phyloP scores from a whole-genome alignment of 2,113 vertebrate genomes.

The Lophius piscatorius region DNA sequence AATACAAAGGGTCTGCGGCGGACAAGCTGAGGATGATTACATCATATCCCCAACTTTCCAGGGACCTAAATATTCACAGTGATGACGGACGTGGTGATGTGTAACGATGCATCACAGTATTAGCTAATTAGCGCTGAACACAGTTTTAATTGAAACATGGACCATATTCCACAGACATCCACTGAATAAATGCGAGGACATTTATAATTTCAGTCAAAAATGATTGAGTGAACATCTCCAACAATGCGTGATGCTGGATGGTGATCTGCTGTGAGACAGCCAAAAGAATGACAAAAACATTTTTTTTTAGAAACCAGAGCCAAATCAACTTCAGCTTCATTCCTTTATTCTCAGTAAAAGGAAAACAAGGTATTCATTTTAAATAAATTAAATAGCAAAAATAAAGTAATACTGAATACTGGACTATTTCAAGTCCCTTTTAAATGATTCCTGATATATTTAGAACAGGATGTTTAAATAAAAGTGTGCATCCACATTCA shows the following conservation, averaged over 20 bases:
- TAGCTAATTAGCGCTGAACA: too few species aligned
- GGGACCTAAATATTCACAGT: too few species aligned
- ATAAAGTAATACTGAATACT: constrained; percentile 45
- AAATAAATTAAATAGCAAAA: constrained; percentile 65
- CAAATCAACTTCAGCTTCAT: constrained; percentile 13
- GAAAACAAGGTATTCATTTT: constrained; percentile 45
- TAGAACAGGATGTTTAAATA: constrained; percentile 12
- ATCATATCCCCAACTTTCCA: too few species aligned
- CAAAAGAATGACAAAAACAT: background rate
- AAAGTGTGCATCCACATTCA: constrained; percentile 33
- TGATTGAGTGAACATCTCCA: background rate
- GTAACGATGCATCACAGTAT: too few species aligned
- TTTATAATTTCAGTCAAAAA: too few species aligned
- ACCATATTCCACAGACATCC: background rate
- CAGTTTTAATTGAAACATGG: background rate
- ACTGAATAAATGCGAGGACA: background rate
- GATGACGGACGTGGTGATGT: too few species aligned
- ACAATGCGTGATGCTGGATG: too few species aligned
- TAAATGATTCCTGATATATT: constrained; percentile 23
- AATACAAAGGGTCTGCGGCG: too few species aligned
- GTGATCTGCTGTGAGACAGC: background rate
- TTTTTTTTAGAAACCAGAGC: too few species aligned
- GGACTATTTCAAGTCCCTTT: constrained; percentile 38
- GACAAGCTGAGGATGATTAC: too few species aligned
- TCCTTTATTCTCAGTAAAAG: constrained; percentile 69